Percentiles rank a stretch among this genome's conserved stretches.
Evolutionary conservation across 2,888 invertebrate genomes (phyloP).

Genomic region (Dryococelus australis): DNA sequence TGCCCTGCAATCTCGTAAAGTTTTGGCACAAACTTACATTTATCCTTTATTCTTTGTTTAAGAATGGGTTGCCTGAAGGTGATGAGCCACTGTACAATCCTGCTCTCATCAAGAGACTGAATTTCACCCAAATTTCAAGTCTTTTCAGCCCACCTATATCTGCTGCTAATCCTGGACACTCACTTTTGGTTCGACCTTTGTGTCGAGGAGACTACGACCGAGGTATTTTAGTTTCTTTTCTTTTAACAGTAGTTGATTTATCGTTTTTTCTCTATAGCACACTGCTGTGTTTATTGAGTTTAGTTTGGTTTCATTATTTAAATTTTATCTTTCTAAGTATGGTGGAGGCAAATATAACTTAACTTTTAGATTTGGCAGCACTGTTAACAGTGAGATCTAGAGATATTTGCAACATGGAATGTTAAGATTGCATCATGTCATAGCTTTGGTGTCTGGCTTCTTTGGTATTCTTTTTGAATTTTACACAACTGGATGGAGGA

Average conservation of each 20-base stretch:
- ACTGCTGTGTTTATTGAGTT: neutral
- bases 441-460: too few relatives aligned
- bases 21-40: neutral
- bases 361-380: too few relatives aligned
- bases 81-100: conserved; percentile 67
- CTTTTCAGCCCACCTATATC: conserved; percentile 74
- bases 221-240: conserved; percentile 56
- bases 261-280: neutral
- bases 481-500: too few relatives aligned
- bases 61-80: neutral
- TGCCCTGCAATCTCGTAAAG: too few relatives aligned
- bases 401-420: too few relatives aligned
- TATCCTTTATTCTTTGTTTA: neutral
- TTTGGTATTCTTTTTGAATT: too few relatives aligned
- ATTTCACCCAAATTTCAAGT: conserved; percentile 70
- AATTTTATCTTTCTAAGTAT: neutral
- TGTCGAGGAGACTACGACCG: conserved; percentile 81
- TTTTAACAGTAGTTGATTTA: neutral
- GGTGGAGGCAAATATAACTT: too few relatives aligned
- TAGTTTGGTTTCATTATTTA: conserved; percentile 22
- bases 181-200: conserved; percentile 81
- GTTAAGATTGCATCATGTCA: too few relatives aligned
- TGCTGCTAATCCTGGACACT: conserved; percentile 76
- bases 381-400: too few relatives aligned
- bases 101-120: conserved; percentile 68